Conservation (phyloP, 30 jellyfish, hydroid and myxozoan species). For the Mastigias papua region DNA sequence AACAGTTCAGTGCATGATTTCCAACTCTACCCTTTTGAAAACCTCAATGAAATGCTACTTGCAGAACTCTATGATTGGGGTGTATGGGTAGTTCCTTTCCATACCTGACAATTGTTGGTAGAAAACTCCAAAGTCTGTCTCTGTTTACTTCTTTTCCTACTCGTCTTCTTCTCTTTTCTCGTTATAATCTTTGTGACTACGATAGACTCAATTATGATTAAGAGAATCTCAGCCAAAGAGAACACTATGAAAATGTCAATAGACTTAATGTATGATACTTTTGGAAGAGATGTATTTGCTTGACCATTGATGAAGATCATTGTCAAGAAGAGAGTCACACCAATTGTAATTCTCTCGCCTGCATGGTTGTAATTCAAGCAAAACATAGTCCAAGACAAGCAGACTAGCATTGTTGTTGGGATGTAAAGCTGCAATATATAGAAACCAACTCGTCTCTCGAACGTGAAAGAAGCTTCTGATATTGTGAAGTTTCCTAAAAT, state of each 20-base stretch:
- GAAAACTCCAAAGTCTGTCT: not conserved
- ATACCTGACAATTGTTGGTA: not conserved
- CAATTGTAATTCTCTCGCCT: slow-evolving; percentile 72
- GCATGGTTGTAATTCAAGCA: slow-evolving; percentile 37
- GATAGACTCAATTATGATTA: slow-evolving; percentile 53
- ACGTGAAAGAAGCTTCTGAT: slow-evolving; percentile 29
- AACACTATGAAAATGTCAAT: slow-evolving; percentile 57
- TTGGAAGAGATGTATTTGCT: slow-evolving; percentile 67
- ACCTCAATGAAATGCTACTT: too few species aligned
- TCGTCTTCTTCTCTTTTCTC: not conserved
- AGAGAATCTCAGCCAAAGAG: slow-evolving; percentile 40
- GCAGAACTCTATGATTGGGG: too few species aligned
- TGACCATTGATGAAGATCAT: slow-evolving; percentile 67
- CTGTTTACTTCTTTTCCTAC: not conserved
- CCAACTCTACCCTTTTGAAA: too few species aligned
- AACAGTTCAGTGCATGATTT: too few species aligned
- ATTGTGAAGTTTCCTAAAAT: slow-evolving; percentile 47
- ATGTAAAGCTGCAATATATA: slow-evolving; percentile 62
- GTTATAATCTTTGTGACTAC: slow-evolving; percentile 31
- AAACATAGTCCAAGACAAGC: slow-evolving; percentile 70
- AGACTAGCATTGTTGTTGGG: slow-evolving; percentile 74
- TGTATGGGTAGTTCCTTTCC: too few species aligned
- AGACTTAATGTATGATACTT: slow-evolving; percentile 61
- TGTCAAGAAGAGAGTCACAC: slow-evolving; percentile 69
- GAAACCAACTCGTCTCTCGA: slow-evolving; percentile 66